Percentiles rank a stretch among this genome's conserved stretches.
These are phyloP conservation scores for Philereme transversata DNA, from an alignment of 2,888 invertebrate genomes.

Conservation along the genomic window DNA sequence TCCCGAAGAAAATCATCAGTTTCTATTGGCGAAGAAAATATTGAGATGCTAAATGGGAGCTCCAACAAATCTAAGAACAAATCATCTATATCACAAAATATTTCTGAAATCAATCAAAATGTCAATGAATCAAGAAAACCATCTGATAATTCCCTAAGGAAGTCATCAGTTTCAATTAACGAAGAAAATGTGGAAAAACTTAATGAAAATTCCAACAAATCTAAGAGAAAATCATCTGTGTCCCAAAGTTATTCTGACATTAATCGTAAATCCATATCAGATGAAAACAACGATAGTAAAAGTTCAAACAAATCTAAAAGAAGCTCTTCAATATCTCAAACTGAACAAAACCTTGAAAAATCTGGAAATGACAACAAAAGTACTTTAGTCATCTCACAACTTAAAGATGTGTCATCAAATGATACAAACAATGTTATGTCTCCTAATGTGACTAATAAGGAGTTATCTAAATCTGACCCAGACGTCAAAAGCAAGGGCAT, in stretches of 20 bases:
- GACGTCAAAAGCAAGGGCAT: slow-evolving; percentile 46
- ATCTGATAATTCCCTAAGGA: background rate
- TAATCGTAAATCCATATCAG: slow-evolving; percentile 27
- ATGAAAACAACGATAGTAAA: slow-evolving; percentile 32
- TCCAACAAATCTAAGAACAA: slow-evolving; percentile 30
- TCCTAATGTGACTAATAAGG: slow-evolving; percentile 44
- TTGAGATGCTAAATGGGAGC: slow-evolving; percentile 18
- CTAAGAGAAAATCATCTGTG: slow-evolving; percentile 36
- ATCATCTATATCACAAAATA: slow-evolving; percentile 20
- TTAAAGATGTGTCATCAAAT: slow-evolving; percentile 59
- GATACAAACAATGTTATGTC: slow-evolving; percentile 51
- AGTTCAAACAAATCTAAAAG: slow-evolving; percentile 46
- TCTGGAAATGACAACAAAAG: slow-evolving; percentile 59
- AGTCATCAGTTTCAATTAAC: slow-evolving; percentile 1
- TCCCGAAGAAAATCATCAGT: background rate
- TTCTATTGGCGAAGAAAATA: slow-evolving; percentile 4
- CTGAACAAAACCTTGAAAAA: slow-evolving; percentile 48
- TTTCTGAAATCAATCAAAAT: slow-evolving; percentile 13
- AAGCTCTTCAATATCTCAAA: slow-evolving; percentile 43
- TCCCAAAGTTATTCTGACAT: slow-evolving; percentile 17
- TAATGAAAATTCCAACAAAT: slow-evolving; percentile 24
- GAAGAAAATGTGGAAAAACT: slow-evolving; percentile 11
- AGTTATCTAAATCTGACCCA: slow-evolving; percentile 53
- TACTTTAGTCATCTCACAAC: slow-evolving; percentile 64
- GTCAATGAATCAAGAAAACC: slow-evolving; percentile 10